A percentile compares a stretch with the other conserved stretches of the same genome.
Evolutionary conservation across 2,113 vertebrate species (phyloP).

Genomic region (Chlamydotis undulata): DNA sequence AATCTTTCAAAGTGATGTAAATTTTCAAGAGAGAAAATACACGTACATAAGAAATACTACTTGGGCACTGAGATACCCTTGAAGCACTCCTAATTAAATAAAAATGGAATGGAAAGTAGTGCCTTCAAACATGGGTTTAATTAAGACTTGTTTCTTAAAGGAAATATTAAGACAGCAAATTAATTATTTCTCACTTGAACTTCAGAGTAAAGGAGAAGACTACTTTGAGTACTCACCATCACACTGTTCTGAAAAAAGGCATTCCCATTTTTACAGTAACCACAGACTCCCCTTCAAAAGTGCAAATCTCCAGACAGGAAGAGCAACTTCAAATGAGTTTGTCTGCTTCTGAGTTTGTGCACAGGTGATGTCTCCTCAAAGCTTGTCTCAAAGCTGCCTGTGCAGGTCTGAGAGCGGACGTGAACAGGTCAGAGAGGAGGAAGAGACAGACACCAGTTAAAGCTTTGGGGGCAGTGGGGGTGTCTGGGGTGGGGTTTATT

Average conservation of each 20-base stretch:
- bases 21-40: neutral
- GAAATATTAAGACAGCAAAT: neutral
- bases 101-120: neutral
- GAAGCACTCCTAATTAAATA: neutral
- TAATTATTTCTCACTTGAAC: neutral
- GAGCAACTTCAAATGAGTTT: neutral
- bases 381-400: neutral
- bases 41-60: fast-evolving
- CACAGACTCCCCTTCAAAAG: neutral
- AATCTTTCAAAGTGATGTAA: neutral
- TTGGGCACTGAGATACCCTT: neutral
- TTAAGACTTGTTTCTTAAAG: neutral
- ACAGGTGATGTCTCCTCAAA: neutral
- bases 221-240: neutral
- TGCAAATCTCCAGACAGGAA: neutral
- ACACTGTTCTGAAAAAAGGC: neutral
- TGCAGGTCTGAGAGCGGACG: neutral
- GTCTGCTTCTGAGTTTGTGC: neutral
- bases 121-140: neutral
- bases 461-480: neutral
- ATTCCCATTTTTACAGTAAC: neutral
- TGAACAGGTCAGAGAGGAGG: neutral
- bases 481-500: neutral
- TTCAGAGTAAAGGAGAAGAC: neutral
- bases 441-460: neutral